Conservation (phyloP, 2,888 invertebrate genomes). For the Punctoribates punctum region DNA sequence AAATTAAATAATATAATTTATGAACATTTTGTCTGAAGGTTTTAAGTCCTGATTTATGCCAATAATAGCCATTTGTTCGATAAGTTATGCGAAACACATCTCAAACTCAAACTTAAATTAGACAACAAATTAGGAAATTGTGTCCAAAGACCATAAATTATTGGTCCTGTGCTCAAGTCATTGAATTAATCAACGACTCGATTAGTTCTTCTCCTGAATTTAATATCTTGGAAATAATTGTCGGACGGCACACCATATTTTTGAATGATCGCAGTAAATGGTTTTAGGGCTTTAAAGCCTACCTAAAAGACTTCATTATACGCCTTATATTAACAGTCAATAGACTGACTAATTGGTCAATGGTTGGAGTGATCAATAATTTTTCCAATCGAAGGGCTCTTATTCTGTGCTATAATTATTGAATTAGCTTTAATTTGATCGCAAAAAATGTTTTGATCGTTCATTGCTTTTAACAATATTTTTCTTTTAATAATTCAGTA, state of each 20-base stretch:
- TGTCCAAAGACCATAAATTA: too few relatives aligned
- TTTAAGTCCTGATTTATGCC: not conserved
- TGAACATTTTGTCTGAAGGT: not conserved
- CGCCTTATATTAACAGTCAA: constrained; percentile 20
- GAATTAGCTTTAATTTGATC: constrained; percentile 2
- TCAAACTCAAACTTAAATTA: too few relatives aligned
- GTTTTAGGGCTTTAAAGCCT: not conserved
- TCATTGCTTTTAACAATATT: constrained; percentile 6
- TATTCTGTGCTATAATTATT: not conserved
- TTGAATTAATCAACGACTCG: too few relatives aligned
- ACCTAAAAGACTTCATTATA: not conserved
- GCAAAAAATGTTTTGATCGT: not conserved
- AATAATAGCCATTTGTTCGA: not conserved
- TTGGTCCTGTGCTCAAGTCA: too few relatives aligned
- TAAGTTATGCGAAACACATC: too few relatives aligned
- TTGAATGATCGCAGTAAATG: not conserved
- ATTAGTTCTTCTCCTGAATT: too few relatives aligned
- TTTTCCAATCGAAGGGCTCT: not conserved
- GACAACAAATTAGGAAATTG: too few relatives aligned
- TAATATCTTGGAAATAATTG: not conserved
- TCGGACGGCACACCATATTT: not conserved
- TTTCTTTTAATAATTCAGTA: not conserved
- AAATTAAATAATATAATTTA: not conserved
- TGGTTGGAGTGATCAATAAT: constrained; percentile 6
- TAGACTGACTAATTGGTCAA: constrained; percentile 18